Base-by-base conservation (phyloP, 2,888 invertebrate genomes). In the Sesia bembeciformis region DNA sequence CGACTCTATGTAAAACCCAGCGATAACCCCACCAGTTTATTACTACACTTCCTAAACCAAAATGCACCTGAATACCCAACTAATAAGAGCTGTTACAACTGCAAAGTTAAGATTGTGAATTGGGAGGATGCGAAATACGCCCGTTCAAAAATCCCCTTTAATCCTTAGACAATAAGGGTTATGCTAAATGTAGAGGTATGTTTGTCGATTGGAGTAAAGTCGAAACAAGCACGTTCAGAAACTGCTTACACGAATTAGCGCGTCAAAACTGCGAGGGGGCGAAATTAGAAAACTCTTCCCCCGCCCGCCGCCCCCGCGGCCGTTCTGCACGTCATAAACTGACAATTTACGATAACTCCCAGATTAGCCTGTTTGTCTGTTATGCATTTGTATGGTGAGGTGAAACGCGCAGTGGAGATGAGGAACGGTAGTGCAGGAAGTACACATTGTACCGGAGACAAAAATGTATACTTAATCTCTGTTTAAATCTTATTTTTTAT, bases 281-380 rank as follows among this genome's bases (percentile, higher is more conserved):
- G 81, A 86, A 89, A 87, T 88, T 87, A 86, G 87, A 87, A 87
- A 87, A 84, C 81, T 84, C 81, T 70, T 69, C 75, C 74, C 65
- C 68, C 64, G 67, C 64, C 60, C 67, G 66, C 59, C 58, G 58
- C 58, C 73, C 73, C 75, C 78, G 70, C 78, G 74, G 73, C 81
- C 90, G 83, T 87, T 89, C 86, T 80, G 88, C 89, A 90, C 90
- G 90, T 90, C 90, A 90, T 90, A 90, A 90, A 90, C 88, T 90
- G 89, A 90, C 90, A 87, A 90, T 90, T 90, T 90, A 90, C 90
- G 90, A 89, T 90, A 89, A 88, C 86, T 82, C 77, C 77, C 81
- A 90, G 90, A 90, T 90, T 90, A 90, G 89, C 88, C 76, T 84
- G 87, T 88, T 86, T 88, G 88, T 86, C 84, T 87, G 86, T 84